Evolutionary conservation across 2,113 vertebrate genomes (phyloP).

Genomic region (Nibea coibor): DNA sequence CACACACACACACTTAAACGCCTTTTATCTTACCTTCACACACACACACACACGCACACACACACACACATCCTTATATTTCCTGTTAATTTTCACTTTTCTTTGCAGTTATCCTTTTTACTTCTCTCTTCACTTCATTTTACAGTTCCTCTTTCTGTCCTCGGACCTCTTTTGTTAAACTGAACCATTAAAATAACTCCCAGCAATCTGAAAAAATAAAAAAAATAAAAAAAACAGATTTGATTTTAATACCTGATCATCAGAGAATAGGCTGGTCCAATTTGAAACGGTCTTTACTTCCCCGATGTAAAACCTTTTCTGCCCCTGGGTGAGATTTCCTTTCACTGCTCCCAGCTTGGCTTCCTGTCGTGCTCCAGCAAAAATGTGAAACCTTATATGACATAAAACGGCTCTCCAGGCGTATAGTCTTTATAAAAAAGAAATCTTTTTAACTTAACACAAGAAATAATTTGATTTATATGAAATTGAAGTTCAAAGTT

Average conservation of each 20-base stretch:
- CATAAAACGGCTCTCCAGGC: no score
- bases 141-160: not conserved
- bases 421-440: no score
- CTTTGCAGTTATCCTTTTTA: not conserved
- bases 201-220: not conserved
- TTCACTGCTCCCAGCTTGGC: no score
- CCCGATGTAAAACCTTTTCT: no score
- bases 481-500: no score
- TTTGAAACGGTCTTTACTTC: not conserved
- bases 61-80: no score
- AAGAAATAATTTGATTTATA: no score
- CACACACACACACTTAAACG: constrained; percentile 1
- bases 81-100: not conserved
- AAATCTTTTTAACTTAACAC: no score
- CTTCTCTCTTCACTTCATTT: not conserved
- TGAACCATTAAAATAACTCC: not conserved
- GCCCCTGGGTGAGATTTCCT: no score
- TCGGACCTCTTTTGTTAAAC: not conserved
- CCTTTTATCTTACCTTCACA: no score
- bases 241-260: not conserved
- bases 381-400: no score
- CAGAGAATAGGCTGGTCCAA: not conserved
- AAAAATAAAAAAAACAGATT: not conserved
- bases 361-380: no score
- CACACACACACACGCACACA: not conserved